Percentiles rank a stretch among this genome's conserved stretches.
Conservation (phyloP, 2,888 invertebrate genomes). For the Ditylenchus weischeri region DNA sequence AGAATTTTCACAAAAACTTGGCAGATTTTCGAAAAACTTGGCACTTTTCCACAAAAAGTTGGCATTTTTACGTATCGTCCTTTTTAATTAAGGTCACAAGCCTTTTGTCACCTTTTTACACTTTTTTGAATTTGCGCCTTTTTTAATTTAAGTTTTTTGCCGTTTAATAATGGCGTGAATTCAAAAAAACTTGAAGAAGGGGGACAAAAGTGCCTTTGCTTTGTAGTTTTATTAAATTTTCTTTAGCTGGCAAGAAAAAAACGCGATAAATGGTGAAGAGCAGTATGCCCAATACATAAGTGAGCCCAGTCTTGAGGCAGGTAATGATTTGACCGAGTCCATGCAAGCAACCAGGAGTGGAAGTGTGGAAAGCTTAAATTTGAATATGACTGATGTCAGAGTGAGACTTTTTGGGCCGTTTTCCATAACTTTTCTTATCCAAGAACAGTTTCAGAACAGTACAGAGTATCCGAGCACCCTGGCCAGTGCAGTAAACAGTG, state of each 20-base stretch:
- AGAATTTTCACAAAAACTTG: no score
- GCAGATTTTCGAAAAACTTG: no score
- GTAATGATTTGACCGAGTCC: slow-evolving; percentile 30
- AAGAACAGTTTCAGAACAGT: slow-evolving; percentile 15
- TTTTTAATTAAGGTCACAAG: no score
- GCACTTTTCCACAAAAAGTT: no score
- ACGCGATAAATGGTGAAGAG: slow-evolving; percentile 4
- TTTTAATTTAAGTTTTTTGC: no score
- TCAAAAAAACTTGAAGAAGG: no score
- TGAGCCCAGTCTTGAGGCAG: slow-evolving; percentile 25
- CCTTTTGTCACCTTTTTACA: no score
- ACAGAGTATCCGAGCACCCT: slow-evolving; percentile 27
- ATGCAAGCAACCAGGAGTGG: slow-evolving; percentile 39
- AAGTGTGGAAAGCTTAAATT: slow-evolving; percentile 28
- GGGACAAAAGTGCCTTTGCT: no score
- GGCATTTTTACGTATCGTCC: no score
- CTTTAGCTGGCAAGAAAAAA: slow-evolving; percentile 1
- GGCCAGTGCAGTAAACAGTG: slow-evolving; percentile 41
- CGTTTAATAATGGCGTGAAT: no score
- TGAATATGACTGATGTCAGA: slow-evolving; percentile 11
- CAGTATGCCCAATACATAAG: slow-evolving; percentile 16
- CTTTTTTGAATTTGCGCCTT: no score
- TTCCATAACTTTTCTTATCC: background rate
- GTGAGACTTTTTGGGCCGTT: background rate
- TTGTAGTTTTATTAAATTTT: no score